phyloP scores from a whole-genome alignment of 1,140 invertebrate genomes.

The Ceratosolen solmsi region DNA sequence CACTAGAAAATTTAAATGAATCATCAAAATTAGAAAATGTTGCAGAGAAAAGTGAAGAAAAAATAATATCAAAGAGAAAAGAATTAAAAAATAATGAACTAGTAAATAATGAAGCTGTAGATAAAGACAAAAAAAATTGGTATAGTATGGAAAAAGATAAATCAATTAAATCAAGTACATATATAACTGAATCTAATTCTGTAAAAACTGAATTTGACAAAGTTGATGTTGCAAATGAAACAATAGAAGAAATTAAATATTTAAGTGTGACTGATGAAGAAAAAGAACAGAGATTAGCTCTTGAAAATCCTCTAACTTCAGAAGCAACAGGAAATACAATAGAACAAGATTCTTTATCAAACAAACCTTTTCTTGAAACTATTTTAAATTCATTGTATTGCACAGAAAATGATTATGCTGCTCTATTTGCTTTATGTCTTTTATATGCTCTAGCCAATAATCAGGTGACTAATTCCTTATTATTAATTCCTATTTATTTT shows the following conservation, averaged over 20 bases:
- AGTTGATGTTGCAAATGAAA: slow-evolving; percentile 49
- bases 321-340: slow-evolving; percentile 58
- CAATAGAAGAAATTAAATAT: slow-evolving; percentile 64
- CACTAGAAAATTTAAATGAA: slow-evolving; percentile 74
- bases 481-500: not conserved
- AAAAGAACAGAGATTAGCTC: slow-evolving; percentile 82
- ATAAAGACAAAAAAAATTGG: slow-evolving; percentile 41
- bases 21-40: slow-evolving; percentile 41
- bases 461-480: slow-evolving; percentile 80
- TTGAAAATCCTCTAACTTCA: slow-evolving; percentile 66
- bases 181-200: slow-evolving; percentile 40
- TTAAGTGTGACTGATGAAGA: slow-evolving; percentile 94
- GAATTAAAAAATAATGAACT: not conserved
- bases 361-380: slow-evolving; percentile 91
- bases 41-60: slow-evolving; percentile 59
- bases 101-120: not conserved
- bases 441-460: slow-evolving; percentile 96
- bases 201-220: slow-evolving; percentile 45
- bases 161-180: slow-evolving; percentile 58
- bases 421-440: slow-evolving; percentile 92
- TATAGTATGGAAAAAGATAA: slow-evolving; percentile 64
- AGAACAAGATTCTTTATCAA: slow-evolving; percentile 72
- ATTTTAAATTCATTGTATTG: slow-evolving; percentile 89
- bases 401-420: slow-evolving; percentile 94
- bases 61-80: slow-evolving; percentile 64